Base-by-base conservation (phyloP, 2,113 vertebrate species). In the Cephalopterus ornatus region DNA sequence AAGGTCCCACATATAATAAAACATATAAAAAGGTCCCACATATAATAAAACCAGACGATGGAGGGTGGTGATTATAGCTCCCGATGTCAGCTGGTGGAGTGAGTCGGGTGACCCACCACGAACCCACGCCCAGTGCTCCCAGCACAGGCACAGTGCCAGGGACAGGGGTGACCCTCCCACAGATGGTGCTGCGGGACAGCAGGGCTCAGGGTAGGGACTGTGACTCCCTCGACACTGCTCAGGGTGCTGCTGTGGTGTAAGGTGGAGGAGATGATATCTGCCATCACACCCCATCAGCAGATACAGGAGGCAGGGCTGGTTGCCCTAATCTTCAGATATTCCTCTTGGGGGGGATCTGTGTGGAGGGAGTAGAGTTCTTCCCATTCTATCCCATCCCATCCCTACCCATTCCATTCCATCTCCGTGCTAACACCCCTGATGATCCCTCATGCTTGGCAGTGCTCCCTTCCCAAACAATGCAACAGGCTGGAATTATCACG, bases 361-460 rank as follows among this genome's bases (percentile, higher is more conserved):
- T 47, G 30, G 32, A 88, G 12, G 15, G 7, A 33, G 8, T 14
- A 75, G 50, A 87, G 16, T 27, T 75, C 35, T 46, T 55, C 24
- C 24, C 8, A 1, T 26, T 33, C 55, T 14, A 3, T 46, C 24
- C 27, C 2, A 37, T 18, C n/a, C 58, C 32, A 58, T 5, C 18
- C 24, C 47, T 26, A 50, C 12, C 46, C 23, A 56, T 44, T 22
- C 22, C 63, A 26, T 26, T 22, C 35, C 5, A 14, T 9, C 33
- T 12, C 17, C 39, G 4, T 8, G 0, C 20, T 62, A 39, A 47
- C 23, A 50, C 3, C 4, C 24, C 5, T 1, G 2, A n/a, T 23
- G 20, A 12, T 76, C 18, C n/a, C 47, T 47, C 1, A 0, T 2
- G 2, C 74, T 55, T 50, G n/a, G 47, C 24, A 78, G 8, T 1